Base-by-base conservation (phyloP, 1,140 invertebrate genomes). In the Meloidogyne floridensis region DNA sequence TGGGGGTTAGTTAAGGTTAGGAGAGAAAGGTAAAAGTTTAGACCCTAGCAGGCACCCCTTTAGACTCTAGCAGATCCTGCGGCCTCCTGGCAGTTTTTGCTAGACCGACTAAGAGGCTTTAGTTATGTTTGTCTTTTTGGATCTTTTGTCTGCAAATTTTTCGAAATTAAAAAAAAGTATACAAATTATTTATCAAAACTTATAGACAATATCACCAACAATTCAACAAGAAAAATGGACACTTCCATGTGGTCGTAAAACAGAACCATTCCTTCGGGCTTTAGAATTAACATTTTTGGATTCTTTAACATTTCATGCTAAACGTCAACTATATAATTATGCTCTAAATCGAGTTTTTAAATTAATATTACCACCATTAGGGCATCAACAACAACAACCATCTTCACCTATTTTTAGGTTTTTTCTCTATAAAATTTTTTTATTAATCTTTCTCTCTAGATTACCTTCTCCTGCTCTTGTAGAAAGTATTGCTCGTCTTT, bases 301-400 rank as follows among this genome's bases (percentile, higher is more conserved):
- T 75, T 80, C 84, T 0, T 59, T 88, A 54, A 88, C 83, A 13
- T 82, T 88, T 59, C 81, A 86, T 72, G 85, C 80, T 1, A 85
- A 87, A 78, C 15, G 71, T 72, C 51, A 69, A 32, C 56, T 85
- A 18, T 80, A 83, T 51, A 84, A 83, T 42, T n/a, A 65, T 65
- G 15, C 59, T 65, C 7, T 65, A 65, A 18, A n/a, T 65, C 59
- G 59, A 0, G n/a, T 65, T 18, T 65, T 7, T 18, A 5, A n/a
- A n/a, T 65, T n/a, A 65, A 65, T 65, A 5, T n/a, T 65, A 47
- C 47, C 4, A 47, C 7, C 47, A 47, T 4, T 8, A 47, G 47
- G 47, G 7, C 47, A 47, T 8, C 4, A 47, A 6, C 47, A 47
- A 8, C 47, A 47, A 6, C 59, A 65, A 65, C 59, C n/a, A n/a